Evolutionary conservation across 2,888 invertebrate species (phyloP).

Genomic region (Troides aeacus): DNA sequence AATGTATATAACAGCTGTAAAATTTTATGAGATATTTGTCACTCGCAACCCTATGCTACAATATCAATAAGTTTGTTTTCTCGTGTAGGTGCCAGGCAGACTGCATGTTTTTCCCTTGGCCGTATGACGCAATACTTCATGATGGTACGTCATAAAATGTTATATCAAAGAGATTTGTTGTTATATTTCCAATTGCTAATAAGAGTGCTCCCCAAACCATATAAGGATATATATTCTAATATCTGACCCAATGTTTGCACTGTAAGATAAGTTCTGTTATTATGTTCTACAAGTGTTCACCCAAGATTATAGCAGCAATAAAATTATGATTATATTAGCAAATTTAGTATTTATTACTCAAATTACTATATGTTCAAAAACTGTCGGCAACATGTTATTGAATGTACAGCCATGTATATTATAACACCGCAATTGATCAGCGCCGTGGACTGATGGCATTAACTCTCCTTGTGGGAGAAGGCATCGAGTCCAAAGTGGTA

Average conservation of each 20-base stretch:
- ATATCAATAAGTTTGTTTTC: conserved; percentile 12
- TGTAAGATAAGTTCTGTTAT: background rate
- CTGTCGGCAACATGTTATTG: too few species aligned
- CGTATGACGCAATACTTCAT: conserved; percentile 11
- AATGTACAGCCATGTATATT: too few species aligned
- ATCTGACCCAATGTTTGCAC: background rate
- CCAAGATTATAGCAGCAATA: background rate
- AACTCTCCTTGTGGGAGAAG: too few species aligned
- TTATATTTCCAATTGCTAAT: background rate
- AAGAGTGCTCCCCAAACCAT: background rate
- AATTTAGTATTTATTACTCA: too few species aligned
- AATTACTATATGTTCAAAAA: too few species aligned
- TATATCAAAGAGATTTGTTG: background rate
- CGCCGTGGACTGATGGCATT: too few species aligned
- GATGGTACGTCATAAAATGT: conserved; percentile 11
- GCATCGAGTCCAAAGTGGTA: too few species aligned
- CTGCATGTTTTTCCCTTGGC: conserved; percentile 12
- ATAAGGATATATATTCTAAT: background rate
- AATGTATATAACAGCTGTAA: background rate
- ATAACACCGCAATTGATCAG: too few species aligned
- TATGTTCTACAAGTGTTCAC: background rate
- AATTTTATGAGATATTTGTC: background rate
- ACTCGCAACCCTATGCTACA: conserved; percentile 3
- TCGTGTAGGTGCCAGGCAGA: conserved; percentile 23
- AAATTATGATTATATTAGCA: too few species aligned